Evolutionary conservation across 92 coral and sea anemone species (phyloP), one percentile per base, ranked within the genome.

Genomic region (Diadumene lineata): DNA sequence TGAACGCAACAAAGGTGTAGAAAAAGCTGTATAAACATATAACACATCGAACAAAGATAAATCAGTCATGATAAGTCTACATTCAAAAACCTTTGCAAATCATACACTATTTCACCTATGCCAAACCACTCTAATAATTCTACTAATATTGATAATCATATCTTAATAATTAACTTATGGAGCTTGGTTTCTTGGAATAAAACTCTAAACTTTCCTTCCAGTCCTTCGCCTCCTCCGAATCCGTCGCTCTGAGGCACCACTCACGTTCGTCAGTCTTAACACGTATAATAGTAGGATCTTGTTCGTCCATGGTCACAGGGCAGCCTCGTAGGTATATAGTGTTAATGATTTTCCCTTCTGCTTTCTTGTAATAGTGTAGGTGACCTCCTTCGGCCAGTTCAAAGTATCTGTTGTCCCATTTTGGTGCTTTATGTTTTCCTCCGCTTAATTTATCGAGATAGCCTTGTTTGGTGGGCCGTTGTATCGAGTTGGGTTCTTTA

Each of bases 321-420:
- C 92, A 92, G 18, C 97, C 98, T 56, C 96, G 72, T 71, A 94
- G 76, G 60, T 94, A 94, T 43, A 94, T 88, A 32, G 97, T 90
- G 43, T 92, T 88, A 69, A 94, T 77, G 7, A 93, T 85, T 79
- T 94, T 94, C 22, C 92, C 96, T 1, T 93, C 97, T 7, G 93
- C 79, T 85, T 86, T 94, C 69, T 89, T 92, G 79, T 84, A 92
- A 53, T 91, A 91, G 72, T 92, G 80, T 18, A 94, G 83, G 55
- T 94, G 89, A 0, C 98, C 98, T 3, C 92, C 73, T 19, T 88
- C 89, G 11, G 92, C 77, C 28, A 94, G 89, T 64, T 94, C 98
- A 74, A 94, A 94, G 79, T 92, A 88, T 72, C 98, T 84, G 72
- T 79, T 69, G 86, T 94, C 98, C 98, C 98, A 94, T 44, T 94